Evolutionary conservation across 2,888 invertebrate species (phyloP).

Genomic region (Andricus quercusramuli): DNA sequence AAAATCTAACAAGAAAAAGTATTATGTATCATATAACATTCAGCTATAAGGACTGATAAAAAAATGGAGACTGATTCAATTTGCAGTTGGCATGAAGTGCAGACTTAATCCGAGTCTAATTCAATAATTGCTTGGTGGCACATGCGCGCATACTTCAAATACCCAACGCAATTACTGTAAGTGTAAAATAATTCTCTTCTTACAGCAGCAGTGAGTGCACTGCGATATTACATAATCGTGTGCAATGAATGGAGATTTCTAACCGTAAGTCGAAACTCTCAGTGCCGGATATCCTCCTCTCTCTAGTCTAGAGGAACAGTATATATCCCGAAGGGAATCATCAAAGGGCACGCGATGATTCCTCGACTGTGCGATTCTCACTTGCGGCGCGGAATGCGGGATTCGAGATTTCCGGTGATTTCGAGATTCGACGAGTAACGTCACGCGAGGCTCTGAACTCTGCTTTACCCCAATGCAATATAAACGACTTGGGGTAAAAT

Average conservation of each 20-base stretch:
- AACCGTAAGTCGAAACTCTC: conserved; percentile 9
- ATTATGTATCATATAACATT: too few relatives aligned
- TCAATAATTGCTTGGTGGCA: conserved; percentile 27
- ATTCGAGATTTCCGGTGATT: conserved; percentile 35
- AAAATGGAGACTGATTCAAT: not conserved
- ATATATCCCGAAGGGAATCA: conserved; percentile 18
- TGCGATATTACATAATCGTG: not conserved
- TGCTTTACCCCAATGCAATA: not conserved
- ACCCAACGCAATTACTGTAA: not conserved
- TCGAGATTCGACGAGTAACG: not conserved
- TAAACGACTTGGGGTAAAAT: not conserved
- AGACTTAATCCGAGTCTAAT: conserved; percentile 20
- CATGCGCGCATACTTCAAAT: conserved; percentile 28
- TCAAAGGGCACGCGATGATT: conserved; percentile 38
- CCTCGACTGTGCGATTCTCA: not conserved
- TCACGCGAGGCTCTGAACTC: conserved; percentile 2
- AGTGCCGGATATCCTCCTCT: conserved; percentile 22
- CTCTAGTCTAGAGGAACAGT: not conserved
- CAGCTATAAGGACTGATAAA: too few relatives aligned
- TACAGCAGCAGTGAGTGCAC: not conserved
- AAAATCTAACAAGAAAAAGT: too few relatives aligned
- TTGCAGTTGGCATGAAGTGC: conserved; percentile 11
- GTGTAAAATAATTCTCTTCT: conserved; percentile 19
- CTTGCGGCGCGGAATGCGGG: not conserved
- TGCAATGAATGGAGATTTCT: conserved; percentile 1